These are phyloP conservation scores for Cavia porcellus DNA, from an alignment of 2,113 vertebrate species.

Conservation along the genomic window DNA sequence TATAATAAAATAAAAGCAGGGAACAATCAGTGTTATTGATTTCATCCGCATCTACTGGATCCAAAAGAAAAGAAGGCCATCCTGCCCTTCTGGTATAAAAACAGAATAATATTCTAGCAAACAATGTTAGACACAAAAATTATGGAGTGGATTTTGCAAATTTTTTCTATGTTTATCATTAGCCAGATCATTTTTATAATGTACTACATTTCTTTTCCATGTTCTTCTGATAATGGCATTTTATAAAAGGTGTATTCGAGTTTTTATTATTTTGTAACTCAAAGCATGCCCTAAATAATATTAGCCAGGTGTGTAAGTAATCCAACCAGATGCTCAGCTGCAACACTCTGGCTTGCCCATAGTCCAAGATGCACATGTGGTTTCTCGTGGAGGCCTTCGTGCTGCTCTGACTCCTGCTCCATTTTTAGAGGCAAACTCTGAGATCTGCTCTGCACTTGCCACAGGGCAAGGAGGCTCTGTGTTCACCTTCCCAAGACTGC, in stretches of 20 bases:
- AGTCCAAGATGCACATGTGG: neutral
- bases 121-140: neutral
- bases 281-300: neutral
- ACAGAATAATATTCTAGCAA: slow-evolving; percentile 2
- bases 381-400: neutral
- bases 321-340: neutral
- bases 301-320: neutral
- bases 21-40: slow-evolving; percentile 12
- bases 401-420: neutral
- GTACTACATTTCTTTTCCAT: neutral
- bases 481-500: neutral
- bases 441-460: neutral
- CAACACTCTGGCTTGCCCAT: neutral
- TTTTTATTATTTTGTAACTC: slow-evolving; percentile 13
- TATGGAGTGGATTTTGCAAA: neutral
- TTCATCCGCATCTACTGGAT: neutral
- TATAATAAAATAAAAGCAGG: slow-evolving; percentile 26
- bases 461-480: neutral
- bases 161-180: neutral
- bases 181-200: neutral
- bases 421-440: neutral
- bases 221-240: neutral
- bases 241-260: neutral
- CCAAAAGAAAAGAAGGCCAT: neutral
- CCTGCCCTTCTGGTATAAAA: neutral